These are phyloP conservation scores for Gymnosoma rotundatum DNA, from an alignment of 2,888 invertebrate genomes.

Conservation along the genomic window DNA sequence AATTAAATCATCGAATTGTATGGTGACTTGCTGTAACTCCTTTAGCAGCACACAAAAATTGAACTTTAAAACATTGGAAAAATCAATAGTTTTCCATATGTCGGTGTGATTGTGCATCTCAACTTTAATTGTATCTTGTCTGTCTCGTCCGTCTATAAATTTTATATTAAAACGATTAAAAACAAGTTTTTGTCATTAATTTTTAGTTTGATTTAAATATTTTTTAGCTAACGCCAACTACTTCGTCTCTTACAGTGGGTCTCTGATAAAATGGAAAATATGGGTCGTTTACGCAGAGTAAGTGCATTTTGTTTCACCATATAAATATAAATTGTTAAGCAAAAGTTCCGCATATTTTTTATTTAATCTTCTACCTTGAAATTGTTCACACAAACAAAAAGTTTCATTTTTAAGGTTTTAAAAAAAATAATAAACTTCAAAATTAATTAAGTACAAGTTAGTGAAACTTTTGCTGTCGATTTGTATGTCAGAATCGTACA, in stretches of 20 bases:
- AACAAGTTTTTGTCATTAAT: constrained; percentile 37
- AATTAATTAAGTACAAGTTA: constrained; percentile 43
- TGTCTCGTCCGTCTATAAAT: constrained; percentile 4
- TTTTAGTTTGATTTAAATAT: constrained; percentile 11
- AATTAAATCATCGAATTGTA: no score
- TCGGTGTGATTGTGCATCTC: background rate
- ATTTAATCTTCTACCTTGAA: constrained; percentile 51
- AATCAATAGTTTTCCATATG: constrained; percentile 57
- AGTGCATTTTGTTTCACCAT: background rate
- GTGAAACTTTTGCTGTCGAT: constrained; percentile 46
- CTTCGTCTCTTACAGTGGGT: background rate
- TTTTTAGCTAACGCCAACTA: constrained; percentile 25
- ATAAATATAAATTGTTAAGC: background rate
- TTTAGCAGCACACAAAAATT: background rate
- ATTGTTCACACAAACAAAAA: constrained; percentile 8
- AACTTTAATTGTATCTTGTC: constrained; percentile 11
- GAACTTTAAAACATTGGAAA: constrained; percentile 52
- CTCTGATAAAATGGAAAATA: constrained; percentile 62
- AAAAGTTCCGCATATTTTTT: constrained; percentile 12
- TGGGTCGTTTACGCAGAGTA: constrained; percentile 64
- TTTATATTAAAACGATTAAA: constrained; percentile 7
- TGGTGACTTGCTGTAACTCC: background rate
- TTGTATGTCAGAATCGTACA: constrained; percentile 9
- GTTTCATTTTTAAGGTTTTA: background rate
- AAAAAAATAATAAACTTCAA: constrained; percentile 18